Conservation (phyloP, 2,797 vertebrate species). For the Fistularia commersonii region DNA sequence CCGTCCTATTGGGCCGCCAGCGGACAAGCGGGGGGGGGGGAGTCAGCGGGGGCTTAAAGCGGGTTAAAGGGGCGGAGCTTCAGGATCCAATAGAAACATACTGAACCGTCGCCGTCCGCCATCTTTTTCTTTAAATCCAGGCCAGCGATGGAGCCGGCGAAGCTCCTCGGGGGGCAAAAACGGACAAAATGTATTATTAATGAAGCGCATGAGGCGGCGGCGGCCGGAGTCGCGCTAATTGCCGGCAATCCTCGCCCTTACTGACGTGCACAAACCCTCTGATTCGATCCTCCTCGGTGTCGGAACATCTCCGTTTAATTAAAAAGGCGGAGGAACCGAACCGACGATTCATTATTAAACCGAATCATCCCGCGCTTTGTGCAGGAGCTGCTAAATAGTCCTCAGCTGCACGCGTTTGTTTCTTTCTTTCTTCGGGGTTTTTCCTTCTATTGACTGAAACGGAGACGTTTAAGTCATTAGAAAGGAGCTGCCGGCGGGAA, state of each 20-base stretch:
- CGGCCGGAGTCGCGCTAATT: slow-evolving; percentile 58
- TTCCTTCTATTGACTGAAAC: too few species aligned
- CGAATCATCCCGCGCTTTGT: too few species aligned
- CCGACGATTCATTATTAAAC: too few species aligned
- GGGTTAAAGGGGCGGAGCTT: slow-evolving; percentile 16
- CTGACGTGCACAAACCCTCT: too few species aligned
- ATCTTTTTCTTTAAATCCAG: slow-evolving; percentile 8
- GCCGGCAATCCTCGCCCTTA: slow-evolving; percentile 52
- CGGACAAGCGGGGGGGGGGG: slow-evolving; percentile 25
- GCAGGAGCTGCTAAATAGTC: too few species aligned
- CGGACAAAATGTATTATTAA: slow-evolving; percentile 70
- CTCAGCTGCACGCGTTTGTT: too few species aligned
- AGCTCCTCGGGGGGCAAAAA: slow-evolving; percentile 35
- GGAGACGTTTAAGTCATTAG: too few species aligned
- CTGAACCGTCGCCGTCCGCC: background rate
- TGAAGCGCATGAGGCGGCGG: slow-evolving; percentile 55
- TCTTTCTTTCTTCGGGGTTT: too few species aligned
- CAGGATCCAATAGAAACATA: background rate
- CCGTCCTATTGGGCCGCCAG: slow-evolving; percentile 23
- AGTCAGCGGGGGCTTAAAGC: slow-evolving; percentile 25
- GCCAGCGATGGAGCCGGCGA: background rate
- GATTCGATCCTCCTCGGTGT: too few species aligned
- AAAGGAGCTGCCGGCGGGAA: too few species aligned
- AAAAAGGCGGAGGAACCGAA: too few species aligned
- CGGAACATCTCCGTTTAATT: too few species aligned